Conservation (phyloP, 2,797 vertebrate species). For the Eulemur mongoz region DNA sequence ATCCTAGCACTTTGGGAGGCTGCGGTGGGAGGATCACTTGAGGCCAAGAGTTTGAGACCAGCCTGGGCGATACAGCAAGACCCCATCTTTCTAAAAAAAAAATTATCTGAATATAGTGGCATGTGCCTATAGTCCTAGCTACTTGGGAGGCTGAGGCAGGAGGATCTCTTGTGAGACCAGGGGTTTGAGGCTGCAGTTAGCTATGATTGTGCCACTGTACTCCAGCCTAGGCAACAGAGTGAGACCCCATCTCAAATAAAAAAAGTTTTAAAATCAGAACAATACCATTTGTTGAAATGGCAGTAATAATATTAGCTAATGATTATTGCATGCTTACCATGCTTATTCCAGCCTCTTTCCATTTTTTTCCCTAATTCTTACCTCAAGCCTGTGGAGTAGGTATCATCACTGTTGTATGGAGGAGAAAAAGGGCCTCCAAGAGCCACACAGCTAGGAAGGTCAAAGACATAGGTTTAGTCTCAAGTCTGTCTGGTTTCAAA, state of each 20-base stretch:
- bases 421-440: neutral
- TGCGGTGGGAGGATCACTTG: neutral
- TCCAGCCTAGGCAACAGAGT: neutral
- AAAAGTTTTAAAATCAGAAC: conserved; percentile 37
- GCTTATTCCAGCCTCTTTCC: neutral
- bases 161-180: neutral
- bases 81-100: neutral
- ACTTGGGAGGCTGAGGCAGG: neutral
- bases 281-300: neutral
- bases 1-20: neutral
- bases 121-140: neutral
- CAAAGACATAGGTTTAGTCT: neutral
- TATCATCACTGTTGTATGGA: neutral
- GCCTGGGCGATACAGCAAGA: neutral
- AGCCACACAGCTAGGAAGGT: neutral
- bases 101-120: neutral
- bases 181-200: neutral
- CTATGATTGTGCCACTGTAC: neutral
- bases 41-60: neutral
- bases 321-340: neutral
- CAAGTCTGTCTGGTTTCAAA: conserved; percentile 10
- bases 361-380: neutral
- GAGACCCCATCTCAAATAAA: neutral
- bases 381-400: neutral
- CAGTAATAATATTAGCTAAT: neutral